Conservation (phyloP, 2,113 vertebrate species). For the Melanerpes formicivorus region DNA sequence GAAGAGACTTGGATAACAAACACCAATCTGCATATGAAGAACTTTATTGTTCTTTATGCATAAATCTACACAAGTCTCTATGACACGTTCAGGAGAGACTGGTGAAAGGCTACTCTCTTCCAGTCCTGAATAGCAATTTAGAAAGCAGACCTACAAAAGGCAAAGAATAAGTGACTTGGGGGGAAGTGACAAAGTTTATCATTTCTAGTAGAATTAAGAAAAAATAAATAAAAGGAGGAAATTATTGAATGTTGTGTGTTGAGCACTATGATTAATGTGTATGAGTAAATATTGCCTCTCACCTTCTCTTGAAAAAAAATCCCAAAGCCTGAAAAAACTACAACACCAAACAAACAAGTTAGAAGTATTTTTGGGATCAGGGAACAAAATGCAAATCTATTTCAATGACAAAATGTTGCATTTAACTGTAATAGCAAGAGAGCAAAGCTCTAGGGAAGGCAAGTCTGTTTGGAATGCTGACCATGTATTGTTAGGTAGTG, state of each 20-base stretch:
- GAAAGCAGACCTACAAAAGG: background rate
- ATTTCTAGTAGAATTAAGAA: background rate
- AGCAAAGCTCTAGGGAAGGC: background rate
- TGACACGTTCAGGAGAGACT: background rate
- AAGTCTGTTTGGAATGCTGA: background rate
- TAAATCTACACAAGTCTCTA: background rate
- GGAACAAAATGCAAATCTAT: background rate
- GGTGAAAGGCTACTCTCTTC: background rate
- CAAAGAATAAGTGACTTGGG: background rate
- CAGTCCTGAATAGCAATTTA: background rate
- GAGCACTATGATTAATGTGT: background rate
- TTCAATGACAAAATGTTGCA: background rate
- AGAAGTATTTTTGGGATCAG: background rate
- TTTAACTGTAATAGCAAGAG: background rate
- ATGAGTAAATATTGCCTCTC: background rate
- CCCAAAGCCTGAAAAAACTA: background rate
- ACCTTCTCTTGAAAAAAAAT: background rate
- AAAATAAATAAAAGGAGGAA: background rate
- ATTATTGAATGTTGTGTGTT: background rate
- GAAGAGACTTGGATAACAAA: background rate
- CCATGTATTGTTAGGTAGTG: background rate
- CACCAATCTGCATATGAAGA: background rate
- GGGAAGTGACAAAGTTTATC: background rate
- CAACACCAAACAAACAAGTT: background rate
- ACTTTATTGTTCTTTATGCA: background rate